Evolutionary conservation across 2,113 vertebrate genomes (phyloP).

Genomic region (Amphiprion ocellaris): DNA sequence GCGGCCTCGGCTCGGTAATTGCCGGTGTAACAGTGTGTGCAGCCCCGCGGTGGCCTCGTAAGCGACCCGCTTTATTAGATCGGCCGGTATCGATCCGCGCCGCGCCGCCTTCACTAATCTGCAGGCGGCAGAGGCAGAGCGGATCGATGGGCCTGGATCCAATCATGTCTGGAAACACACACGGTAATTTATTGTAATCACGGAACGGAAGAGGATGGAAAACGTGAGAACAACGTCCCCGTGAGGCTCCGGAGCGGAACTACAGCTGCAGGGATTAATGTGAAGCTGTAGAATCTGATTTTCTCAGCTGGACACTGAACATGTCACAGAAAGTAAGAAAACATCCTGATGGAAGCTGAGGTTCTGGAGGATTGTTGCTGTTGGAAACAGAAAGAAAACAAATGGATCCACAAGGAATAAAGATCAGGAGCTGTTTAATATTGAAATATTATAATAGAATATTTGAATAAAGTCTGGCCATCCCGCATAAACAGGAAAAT

Average conservation of each 20-base stretch:
- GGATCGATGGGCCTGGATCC: constrained; percentile 81
- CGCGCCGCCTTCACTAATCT: constrained; percentile 80
- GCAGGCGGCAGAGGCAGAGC: constrained; percentile 48
- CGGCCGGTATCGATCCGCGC: constrained; percentile 81
- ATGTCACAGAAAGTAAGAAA: constrained; percentile 44
- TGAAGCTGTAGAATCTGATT: constrained; percentile 19
- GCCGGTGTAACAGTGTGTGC: constrained; percentile 80
- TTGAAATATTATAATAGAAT: too few species aligned
- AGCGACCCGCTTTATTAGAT: constrained; percentile 85
- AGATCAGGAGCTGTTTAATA: neutral
- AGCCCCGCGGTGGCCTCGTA: constrained; percentile 78
- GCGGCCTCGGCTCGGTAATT: constrained; percentile 71
- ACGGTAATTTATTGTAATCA: constrained; percentile 82
- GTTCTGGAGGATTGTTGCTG: constrained; percentile 1
- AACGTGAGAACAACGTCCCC: constrained; percentile 82
- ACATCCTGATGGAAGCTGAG: constrained; percentile 20
- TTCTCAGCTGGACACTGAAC: constrained; percentile 44
- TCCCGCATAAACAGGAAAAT: too few species aligned
- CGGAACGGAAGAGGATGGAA: constrained; percentile 55
- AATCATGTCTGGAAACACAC: constrained; percentile 80
- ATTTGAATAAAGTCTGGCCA: too few species aligned
- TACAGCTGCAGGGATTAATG: constrained; percentile 63
- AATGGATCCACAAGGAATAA: constrained; percentile 49
- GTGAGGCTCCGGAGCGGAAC: constrained; percentile 72
- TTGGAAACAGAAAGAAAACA: constrained; percentile 46